Percentiles rank a stretch among this genome's conserved stretches.
phyloP scores from a whole-genome alignment of 2,797 vertebrate genomes.

The Myotis myotis region DNA sequence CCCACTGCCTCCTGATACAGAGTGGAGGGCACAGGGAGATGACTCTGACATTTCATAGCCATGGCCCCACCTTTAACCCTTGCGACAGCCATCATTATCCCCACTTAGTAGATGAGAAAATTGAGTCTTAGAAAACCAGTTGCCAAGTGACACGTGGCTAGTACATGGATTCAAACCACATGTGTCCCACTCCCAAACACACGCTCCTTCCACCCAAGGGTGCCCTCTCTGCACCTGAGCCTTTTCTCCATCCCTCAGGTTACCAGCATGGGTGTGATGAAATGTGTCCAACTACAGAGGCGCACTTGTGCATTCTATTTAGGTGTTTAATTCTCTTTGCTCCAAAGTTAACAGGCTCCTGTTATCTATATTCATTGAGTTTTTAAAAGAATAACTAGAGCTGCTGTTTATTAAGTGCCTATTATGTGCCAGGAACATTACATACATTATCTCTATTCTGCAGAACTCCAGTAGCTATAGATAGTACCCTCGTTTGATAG shows the following conservation, averaged over 20 bases:
- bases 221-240: neutral
- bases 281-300: neutral
- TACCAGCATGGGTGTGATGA: neutral
- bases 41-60: neutral
- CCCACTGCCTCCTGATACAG: neutral
- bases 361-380: neutral
- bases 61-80: neutral
- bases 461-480: neutral
- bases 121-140: neutral
- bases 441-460: neutral
- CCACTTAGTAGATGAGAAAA: neutral
- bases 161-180: neutral
- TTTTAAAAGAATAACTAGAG: neutral
- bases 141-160: neutral
- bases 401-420: neutral
- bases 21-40: neutral
- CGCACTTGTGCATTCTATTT: neutral
- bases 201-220: neutral
- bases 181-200: too few species aligned
- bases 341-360: constrained; percentile 4
- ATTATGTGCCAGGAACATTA: neutral
- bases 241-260: neutral
- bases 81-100: neutral
- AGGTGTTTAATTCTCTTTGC: neutral
- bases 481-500: neutral